These are phyloP conservation scores for Anthoscopus minutus DNA, from an alignment of 2,113 vertebrate species.

Conservation along the genomic window DNA sequence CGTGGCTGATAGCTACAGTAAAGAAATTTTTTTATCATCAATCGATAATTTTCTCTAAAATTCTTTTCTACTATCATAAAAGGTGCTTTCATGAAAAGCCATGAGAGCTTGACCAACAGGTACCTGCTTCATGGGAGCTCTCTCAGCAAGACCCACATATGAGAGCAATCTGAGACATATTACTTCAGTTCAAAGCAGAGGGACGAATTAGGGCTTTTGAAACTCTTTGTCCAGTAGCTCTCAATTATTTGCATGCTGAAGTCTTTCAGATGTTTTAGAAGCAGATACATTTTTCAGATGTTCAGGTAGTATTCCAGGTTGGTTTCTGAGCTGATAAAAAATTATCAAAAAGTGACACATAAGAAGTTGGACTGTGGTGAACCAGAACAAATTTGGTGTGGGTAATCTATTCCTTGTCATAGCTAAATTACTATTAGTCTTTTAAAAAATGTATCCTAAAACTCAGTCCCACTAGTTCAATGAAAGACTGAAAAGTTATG, in stretches of 20 bases:
- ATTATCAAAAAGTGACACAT: constrained; percentile 24
- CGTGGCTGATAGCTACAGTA: neutral
- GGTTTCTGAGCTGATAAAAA: constrained; percentile 52
- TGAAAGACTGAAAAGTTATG: constrained; percentile 56
- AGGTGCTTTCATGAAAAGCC: neutral
- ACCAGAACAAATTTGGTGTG: constrained; percentile 38
- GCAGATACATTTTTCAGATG: neutral
- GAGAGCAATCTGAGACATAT: neutral
- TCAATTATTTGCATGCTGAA: neutral
- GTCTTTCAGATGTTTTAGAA: neutral
- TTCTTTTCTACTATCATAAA: neutral
- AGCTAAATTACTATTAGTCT: constrained; percentile 43
- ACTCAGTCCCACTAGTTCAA: constrained; percentile 55
- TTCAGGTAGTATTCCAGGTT: neutral
- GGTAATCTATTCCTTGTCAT: constrained; percentile 23
- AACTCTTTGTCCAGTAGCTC: neutral
- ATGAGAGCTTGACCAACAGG: neutral
- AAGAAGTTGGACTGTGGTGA: constrained; percentile 43
- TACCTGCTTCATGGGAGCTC: neutral
- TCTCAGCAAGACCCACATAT: neutral
- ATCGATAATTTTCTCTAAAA: neutral
- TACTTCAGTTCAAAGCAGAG: neutral
- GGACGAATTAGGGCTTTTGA: neutral
- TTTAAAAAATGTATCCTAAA: neutral
- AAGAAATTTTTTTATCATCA: neutral